A percentile compares a stretch with the other conserved stretches of the same genome.
These are phyloP conservation scores for Ibycter americanus DNA, from an alignment of 2,797 vertebrate genomes.

Conservation along the genomic window DNA sequence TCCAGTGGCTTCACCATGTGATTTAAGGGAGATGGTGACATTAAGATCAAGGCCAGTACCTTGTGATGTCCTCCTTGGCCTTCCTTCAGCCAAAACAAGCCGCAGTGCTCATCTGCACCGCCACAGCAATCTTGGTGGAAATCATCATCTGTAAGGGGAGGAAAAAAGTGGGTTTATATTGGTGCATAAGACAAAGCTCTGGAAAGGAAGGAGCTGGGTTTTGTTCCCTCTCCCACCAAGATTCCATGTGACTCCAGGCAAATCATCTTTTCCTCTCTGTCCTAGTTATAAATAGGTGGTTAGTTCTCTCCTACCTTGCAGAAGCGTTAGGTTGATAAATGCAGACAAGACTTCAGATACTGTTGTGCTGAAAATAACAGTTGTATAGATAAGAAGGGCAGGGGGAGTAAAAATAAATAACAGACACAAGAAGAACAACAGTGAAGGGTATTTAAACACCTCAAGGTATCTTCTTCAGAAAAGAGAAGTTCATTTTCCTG, in stretches of 20 bases:
- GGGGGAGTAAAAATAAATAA: neutral
- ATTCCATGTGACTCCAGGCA: neutral
- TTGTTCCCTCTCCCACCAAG: neutral
- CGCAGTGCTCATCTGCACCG: constrained; percentile 33
- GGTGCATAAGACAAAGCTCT: neutral
- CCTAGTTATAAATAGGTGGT: neutral
- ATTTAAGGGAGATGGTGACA: constrained; percentile 42
- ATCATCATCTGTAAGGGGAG: constrained; percentile 74
- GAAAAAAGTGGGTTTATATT: neutral
- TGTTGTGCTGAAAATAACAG: neutral
- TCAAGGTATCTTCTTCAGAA: neutral
- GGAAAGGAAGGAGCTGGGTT: neutral
- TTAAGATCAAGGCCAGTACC: constrained; percentile 75
- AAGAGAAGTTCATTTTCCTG: neutral
- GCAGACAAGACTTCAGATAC: neutral
- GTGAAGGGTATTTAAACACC: neutral
- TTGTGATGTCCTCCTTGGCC: constrained; percentile 72
- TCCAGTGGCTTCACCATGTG: constrained; percentile 8
- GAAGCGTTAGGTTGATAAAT: neutral
- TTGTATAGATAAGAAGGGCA: fast-evolving
- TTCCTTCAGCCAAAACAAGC: constrained; percentile 63
- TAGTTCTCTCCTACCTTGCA: neutral
- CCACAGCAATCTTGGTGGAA: constrained; percentile 67
- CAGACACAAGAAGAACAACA: neutral
- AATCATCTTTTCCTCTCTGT: neutral